Evolutionary conservation across 1,140 invertebrate genomes (phyloP).

Genomic region (Heliconius hermathena): DNA sequence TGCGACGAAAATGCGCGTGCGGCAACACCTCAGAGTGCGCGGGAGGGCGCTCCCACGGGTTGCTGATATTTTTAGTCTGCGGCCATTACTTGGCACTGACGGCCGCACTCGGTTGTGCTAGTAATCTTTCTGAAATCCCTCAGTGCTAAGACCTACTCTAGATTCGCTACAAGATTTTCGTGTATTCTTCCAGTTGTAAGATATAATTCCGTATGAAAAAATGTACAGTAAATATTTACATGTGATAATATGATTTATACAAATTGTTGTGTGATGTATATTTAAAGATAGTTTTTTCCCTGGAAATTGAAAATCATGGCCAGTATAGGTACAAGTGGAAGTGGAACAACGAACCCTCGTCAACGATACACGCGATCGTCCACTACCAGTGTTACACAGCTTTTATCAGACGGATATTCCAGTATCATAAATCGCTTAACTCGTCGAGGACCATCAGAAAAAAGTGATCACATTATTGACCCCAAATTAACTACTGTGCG

Average conservation of each 20-base stretch:
- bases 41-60: slow-evolving; percentile 81
- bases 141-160: slow-evolving; percentile 69
- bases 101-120: slow-evolving; percentile 77
- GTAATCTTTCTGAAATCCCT: slow-evolving; percentile 77
- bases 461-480: slow-evolving; percentile 60
- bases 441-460: slow-evolving; percentile 87
- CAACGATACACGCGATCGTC: slow-evolving; percentile 88
- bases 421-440: slow-evolving; percentile 90
- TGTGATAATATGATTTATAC: slow-evolving; percentile 56
- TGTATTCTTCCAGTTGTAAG: not conserved
- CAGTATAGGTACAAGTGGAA: slow-evolving; percentile 56
- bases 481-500: slow-evolving; percentile 60
- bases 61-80: slow-evolving; percentile 81
- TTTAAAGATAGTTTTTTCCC: not conserved
- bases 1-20: slow-evolving; percentile 74
- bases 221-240: slow-evolving; percentile 31
- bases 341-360: slow-evolving; percentile 72
- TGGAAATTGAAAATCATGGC: slow-evolving; percentile 52
- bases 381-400: slow-evolving; percentile 90
- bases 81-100: slow-evolving; percentile 80
- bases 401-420: slow-evolving; percentile 91
- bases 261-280: slow-evolving; percentile 61
- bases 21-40: slow-evolving; percentile 74
- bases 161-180: slow-evolving; percentile 51
- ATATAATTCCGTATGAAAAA: not conserved